Base-by-base conservation (phyloP, 2,797 vertebrate species). In the Sebastes jordani region DNA sequence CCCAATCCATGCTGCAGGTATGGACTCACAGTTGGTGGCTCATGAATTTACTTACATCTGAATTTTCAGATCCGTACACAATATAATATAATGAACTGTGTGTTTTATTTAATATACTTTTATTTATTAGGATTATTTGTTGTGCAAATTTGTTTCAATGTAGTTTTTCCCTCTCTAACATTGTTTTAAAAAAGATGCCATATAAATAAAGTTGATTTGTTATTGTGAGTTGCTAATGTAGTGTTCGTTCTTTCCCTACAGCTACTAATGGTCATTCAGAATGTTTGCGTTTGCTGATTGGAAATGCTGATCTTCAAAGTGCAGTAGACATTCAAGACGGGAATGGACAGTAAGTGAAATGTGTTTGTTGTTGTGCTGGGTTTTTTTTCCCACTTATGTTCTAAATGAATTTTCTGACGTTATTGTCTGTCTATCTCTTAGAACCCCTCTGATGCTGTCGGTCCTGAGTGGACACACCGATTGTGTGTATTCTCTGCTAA, bases 201-300 rank as follows among this genome's bases (percentile, higher is more conserved):
- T 25, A 73, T 74, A n/a, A 8, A 36, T 34, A 13, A 9, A 72
- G 8, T 55, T 0, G 25, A n/a, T 69, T 49, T 32, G 7, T 32
- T 46, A 23, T 54, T 54, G 10, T 11, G 2, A 55, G 2, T 67
- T 60, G 2, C n/a, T 58, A 30, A 71, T 38, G 11, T 1, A 1
- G 20, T 46, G 0, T 79, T 79, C 34, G 22, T 75, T 69, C 11
- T 42, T 71, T 82, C 71, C 29, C 80, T 55, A 65, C 84, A 99
- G 98, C 98, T 91, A 98, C 98, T 34, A 99, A 99, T 78, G 98
- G 98, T 90, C 98, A 99, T 91, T 98, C 97, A 11, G 98, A 99
- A 91, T 99, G 98, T 93, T 97, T 99, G 91, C 96, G 98, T 86
- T 95, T 99, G 23, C 94, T 99, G 87, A 97, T 99, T 91, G 98